phyloP scores from a whole-genome alignment of 2,797 vertebrate genomes.

The Chrosomus eos region DNA sequence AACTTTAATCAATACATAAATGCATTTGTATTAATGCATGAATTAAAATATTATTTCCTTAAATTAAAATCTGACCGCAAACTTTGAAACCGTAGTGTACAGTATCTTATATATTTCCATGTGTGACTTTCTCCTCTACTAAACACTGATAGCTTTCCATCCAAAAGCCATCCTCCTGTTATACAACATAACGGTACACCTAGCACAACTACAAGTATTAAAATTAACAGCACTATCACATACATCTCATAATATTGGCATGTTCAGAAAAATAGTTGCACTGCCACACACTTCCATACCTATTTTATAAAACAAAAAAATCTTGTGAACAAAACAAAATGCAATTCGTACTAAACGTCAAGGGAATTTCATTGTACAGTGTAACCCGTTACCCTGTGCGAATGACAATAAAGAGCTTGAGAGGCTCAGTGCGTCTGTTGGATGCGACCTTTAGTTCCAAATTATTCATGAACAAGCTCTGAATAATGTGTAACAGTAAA shows the following conservation, averaged over 20 bases:
- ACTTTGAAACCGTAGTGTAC: too few relatives aligned
- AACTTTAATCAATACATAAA: too few relatives aligned
- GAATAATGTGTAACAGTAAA: neutral
- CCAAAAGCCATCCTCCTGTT: neutral
- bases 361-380: neutral
- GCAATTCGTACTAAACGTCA: neutral
- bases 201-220: neutral
- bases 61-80: too few relatives aligned
- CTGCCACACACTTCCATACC: neutral
- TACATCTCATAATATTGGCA: neutral
- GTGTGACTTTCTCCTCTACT: too few relatives aligned
- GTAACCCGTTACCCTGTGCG: neutral
- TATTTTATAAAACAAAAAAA: neutral
- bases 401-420: slow-evolving; percentile 3
- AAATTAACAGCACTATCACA: neutral
- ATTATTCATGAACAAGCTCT: slow-evolving; percentile 1
- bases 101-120: too few relatives aligned
- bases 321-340: neutral
- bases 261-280: neutral
- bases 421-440: neutral
- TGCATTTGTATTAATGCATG: too few relatives aligned
- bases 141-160: neutral
- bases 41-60: too few relatives aligned
- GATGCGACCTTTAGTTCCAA: neutral
- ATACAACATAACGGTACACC: neutral